Conservation (phyloP, 2,113 vertebrate species). For the Thalassoma bifasciatum region DNA sequence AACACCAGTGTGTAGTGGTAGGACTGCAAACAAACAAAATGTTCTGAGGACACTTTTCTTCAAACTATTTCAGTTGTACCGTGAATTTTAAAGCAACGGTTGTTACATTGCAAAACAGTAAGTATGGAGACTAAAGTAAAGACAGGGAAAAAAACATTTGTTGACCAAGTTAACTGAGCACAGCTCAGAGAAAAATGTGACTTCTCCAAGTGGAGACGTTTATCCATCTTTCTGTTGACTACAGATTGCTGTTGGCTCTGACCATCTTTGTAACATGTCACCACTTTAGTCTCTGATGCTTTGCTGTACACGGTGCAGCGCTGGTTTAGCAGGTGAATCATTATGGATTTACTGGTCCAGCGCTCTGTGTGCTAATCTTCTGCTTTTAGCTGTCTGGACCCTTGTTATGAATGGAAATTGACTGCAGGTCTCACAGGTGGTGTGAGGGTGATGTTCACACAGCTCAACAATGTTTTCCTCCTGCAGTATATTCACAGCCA, state of each 20-base stretch:
- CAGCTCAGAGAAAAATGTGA: not conserved
- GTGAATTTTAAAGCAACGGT: slow-evolving; percentile 16
- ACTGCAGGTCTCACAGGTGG: slow-evolving; percentile 66
- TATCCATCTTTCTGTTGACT: not conserved
- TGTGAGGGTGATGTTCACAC: slow-evolving; percentile 53
- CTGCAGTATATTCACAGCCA: slow-evolving; percentile 42
- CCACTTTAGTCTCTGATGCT: slow-evolving; percentile 13
- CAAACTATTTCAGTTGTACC: not conserved
- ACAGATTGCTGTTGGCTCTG: not conserved
- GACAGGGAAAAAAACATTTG: slow-evolving; percentile 7
- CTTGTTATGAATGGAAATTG: slow-evolving; percentile 58
- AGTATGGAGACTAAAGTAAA: not conserved
- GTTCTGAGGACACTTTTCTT: slow-evolving; percentile 7
- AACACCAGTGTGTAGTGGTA: slow-evolving; percentile 4
- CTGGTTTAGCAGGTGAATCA: slow-evolving; percentile 58
- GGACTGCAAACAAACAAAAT: not conserved
- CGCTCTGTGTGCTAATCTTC: slow-evolving; percentile 36
- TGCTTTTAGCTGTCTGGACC: slow-evolving; percentile 10
- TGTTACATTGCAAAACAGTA: not conserved
- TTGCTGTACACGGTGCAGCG: not conserved
- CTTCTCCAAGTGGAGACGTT: not conserved
- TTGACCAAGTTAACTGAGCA: slow-evolving; percentile 4
- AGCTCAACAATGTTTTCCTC: slow-evolving; percentile 39
- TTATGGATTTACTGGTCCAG: slow-evolving; percentile 26
- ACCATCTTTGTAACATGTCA: slow-evolving; percentile 20